Evolutionary conservation across 2,113 vertebrate genomes (phyloP).

Genomic region (Syrmaticus mikado): DNA sequence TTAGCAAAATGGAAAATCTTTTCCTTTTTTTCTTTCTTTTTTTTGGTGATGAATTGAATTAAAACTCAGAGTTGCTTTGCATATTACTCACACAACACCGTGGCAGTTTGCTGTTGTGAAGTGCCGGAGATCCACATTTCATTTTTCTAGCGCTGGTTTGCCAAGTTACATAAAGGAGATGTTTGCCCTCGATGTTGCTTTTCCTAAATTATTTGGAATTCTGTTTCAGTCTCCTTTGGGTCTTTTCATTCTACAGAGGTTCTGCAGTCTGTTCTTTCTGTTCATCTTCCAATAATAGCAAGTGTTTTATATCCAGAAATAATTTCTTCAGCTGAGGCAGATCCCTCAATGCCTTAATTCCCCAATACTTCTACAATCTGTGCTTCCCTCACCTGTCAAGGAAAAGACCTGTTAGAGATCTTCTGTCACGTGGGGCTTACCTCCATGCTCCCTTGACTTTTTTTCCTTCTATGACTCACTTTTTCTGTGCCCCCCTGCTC

Average conservation of each 20-base stretch:
- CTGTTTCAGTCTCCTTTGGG: slow-evolving; percentile 52
- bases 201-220: slow-evolving; percentile 42
- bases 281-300: slow-evolving; percentile 17
- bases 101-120: slow-evolving; percentile 3
- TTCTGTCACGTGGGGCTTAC: not conserved
- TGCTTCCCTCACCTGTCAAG: not conserved
- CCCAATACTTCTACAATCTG: not conserved
- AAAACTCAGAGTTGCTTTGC: not conserved
- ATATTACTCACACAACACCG: slow-evolving; percentile 16
- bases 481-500: not conserved
- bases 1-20: not conserved
- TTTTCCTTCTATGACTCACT: slow-evolving; percentile 10
- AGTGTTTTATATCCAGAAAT: slow-evolving; percentile 1
- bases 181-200: slow-evolving; percentile 40
- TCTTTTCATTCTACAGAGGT: slow-evolving; percentile 36
- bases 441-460: not conserved
- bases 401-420: not conserved
- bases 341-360: not conserved
- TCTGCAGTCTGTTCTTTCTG: slow-evolving; percentile 10
- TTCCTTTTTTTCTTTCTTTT: slow-evolving; percentile 28
- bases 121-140: slow-evolving; percentile 23
- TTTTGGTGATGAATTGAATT: slow-evolving; percentile 13
- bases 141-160: slow-evolving; percentile 18
- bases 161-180: slow-evolving; percentile 64
- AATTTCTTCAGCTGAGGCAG: not conserved